Evolutionary conservation across 2,113 vertebrate genomes (phyloP).

Genomic region (Agelaius tricolor): DNA sequence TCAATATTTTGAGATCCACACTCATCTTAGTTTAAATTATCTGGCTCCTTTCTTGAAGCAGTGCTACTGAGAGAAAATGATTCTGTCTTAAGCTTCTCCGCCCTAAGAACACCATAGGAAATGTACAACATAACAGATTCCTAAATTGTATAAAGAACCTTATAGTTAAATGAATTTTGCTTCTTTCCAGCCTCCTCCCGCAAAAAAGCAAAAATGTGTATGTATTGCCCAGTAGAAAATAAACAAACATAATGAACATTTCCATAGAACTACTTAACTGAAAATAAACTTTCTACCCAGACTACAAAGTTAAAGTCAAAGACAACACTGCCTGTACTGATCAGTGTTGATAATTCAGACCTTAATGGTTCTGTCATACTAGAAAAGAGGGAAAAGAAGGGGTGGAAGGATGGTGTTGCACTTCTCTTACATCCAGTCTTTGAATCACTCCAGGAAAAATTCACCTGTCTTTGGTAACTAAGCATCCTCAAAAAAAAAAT

Average conservation of each 20-base stretch:
- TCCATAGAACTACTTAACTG: background rate
- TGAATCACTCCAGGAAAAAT: background rate
- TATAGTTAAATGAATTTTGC: background rate
- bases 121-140: background rate
- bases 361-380: background rate
- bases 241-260: background rate
- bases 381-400: background rate
- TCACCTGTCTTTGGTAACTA: background rate
- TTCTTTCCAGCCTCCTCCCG: background rate
- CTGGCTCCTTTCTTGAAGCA: background rate
- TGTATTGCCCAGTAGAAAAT: background rate
- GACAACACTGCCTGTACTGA: background rate
- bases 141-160: background rate
- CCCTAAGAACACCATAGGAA: background rate
- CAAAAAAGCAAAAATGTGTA: accelerated
- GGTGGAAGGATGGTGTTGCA: background rate
- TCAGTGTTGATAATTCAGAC: background rate
- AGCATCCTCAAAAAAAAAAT: background rate
- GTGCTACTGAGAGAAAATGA: background rate
- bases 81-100: background rate
- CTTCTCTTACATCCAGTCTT: background rate
- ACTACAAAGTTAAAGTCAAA: background rate
- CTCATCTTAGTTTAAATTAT: background rate
- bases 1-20: background rate
- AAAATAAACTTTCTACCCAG: background rate